Base-by-base conservation (phyloP, 2,113 vertebrate genomes). In the Hippocampus guttulatus region DNA sequence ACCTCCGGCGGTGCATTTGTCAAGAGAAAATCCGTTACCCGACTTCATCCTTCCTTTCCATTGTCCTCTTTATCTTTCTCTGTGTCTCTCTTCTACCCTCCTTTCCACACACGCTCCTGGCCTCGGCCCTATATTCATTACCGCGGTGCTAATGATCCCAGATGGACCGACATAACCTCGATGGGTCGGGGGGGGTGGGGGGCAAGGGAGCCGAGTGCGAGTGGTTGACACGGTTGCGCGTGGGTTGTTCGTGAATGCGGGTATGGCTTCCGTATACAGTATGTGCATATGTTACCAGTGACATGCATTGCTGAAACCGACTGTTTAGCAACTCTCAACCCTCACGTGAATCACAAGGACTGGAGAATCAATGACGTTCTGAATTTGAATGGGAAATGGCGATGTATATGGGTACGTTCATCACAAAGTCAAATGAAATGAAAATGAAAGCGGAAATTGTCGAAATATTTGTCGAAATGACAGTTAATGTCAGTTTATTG, bases 91-190 rank as follows among this genome's bases (percentile, higher is more conserved):
- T 69, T 63, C 54, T 70, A 66, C 51, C 49, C 30, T 47, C 63
- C 21, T 75, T 21, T 77, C 82, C 75, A 83, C 81, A 67, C 81
- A 73, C 73, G 86, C 79, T 88, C 81, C 82, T 76, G 81, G 84
- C 77, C 80, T 69, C 71, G 62, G 79, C 75, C 80, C 78, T 87
- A 85, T 88, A 88, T 88, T 88, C 88, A 89, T 91, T 89, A 90
- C 79, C 85, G 85, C 83, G 73, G 88, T 84, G 87, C 85, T 88
- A 89, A 90, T 88, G 83, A 89, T 91, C 88, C 87, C 89, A 91
- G 89, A 89, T 91, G 89, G 91, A 87, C 88, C 86, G 88, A 91
- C 84, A 91, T 88, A 88, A 84, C 87, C 89, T 91, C 82, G 84
- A 88, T 82, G 90, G 87, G 43, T 16, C 16, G 15, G 91, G 89